Evolutionary conservation across 2,888 invertebrate genomes (phyloP).

Genomic region (Aleiodes leptofemur): DNA sequence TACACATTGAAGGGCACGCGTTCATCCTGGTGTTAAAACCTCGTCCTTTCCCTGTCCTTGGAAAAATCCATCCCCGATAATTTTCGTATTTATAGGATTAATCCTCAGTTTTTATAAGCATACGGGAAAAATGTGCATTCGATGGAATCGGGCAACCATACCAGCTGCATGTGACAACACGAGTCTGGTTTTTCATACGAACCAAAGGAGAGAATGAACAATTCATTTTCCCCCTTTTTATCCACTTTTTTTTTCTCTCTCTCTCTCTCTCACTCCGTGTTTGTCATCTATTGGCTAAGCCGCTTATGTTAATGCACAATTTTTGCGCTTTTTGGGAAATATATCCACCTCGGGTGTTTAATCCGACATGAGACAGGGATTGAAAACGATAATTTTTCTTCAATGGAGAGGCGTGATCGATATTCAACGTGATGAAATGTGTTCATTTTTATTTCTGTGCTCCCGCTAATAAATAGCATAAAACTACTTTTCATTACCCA

Average conservation of each 20-base stretch:
- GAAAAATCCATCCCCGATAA: conserved; percentile 62
- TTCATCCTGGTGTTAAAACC: conserved; percentile 22
- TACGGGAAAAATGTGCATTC: conserved; percentile 65
- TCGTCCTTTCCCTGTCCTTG: conserved; percentile 47
- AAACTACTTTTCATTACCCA: background rate
- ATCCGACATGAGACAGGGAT: conserved; percentile 60
- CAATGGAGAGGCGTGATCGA: conserved; percentile 47
- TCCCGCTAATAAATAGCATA: background rate
- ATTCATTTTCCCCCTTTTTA: conserved; percentile 29
- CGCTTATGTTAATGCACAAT: conserved; percentile 70
- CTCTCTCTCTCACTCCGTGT: conserved; percentile 23
- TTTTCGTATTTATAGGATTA: conserved; percentile 74
- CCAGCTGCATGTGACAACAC: conserved; percentile 63
- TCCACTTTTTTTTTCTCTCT: background rate
- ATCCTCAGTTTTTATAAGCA: conserved; percentile 57
- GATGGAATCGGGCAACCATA: conserved; percentile 69
- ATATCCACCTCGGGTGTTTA: conserved; percentile 45
- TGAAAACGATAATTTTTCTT: conserved; percentile 65
- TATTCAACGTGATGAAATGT: conserved; percentile 5
- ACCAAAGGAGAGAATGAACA: conserved; percentile 22
- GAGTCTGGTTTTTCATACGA: conserved; percentile 47
- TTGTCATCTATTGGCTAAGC: conserved; percentile 62
- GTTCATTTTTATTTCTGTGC: background rate
- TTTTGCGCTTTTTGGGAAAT: conserved; percentile 73
- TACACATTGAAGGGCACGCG: conserved; percentile 16